A percentile compares a stretch with the other conserved stretches of the same genome.
These are phyloP conservation scores for Rhagonycha fulva DNA, from an alignment of 2,888 invertebrate genomes.

Conservation along the genomic window DNA sequence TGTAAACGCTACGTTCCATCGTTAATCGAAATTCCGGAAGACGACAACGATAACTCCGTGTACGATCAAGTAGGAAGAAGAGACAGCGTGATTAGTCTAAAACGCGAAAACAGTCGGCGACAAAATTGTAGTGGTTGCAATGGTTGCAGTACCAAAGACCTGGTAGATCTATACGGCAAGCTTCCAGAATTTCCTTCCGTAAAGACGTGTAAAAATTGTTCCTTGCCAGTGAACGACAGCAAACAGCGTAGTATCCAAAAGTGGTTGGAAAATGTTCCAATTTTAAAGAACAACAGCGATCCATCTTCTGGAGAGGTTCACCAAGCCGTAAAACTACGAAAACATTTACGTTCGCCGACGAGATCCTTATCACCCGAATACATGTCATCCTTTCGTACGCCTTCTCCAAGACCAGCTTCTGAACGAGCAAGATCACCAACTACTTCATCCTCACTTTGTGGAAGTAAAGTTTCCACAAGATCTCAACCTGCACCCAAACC, in stretches of 20 bases:
- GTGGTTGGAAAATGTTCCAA: slow-evolving; percentile 76
- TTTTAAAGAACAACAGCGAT: slow-evolving; percentile 38
- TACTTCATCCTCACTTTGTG: slow-evolving; percentile 3
- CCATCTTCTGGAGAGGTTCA: slow-evolving; percentile 5
- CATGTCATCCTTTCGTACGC: slow-evolving; percentile 35
- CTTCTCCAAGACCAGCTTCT: slow-evolving; percentile 43
- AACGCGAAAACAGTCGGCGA: slow-evolving; percentile 65
- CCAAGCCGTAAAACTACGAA: slow-evolving; percentile 14
- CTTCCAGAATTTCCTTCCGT: slow-evolving; percentile 56
- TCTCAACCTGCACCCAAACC: slow-evolving; percentile 23
- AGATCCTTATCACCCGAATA: slow-evolving; percentile 46
- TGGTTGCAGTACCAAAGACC: slow-evolving; percentile 61
- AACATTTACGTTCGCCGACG: slow-evolving; percentile 47
- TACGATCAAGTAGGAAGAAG: slow-evolving; percentile 59
- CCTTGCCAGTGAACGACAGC: slow-evolving; percentile 63
- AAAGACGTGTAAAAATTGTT: slow-evolving; percentile 60
- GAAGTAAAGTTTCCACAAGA: slow-evolving; percentile 7
- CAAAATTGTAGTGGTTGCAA: slow-evolving; percentile 67
- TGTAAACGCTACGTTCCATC: slow-evolving; percentile 80
- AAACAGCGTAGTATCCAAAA: slow-evolving; percentile 75
- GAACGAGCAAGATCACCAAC: slow-evolving; percentile 29
- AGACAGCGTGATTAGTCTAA: slow-evolving; percentile 62
- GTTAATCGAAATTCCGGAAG: slow-evolving; percentile 81
- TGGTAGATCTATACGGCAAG: slow-evolving; percentile 47
- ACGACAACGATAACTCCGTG: slow-evolving; percentile 63